phyloP scores from a whole-genome alignment of 2,113 vertebrate species.

The Heterotis niloticus region DNA sequence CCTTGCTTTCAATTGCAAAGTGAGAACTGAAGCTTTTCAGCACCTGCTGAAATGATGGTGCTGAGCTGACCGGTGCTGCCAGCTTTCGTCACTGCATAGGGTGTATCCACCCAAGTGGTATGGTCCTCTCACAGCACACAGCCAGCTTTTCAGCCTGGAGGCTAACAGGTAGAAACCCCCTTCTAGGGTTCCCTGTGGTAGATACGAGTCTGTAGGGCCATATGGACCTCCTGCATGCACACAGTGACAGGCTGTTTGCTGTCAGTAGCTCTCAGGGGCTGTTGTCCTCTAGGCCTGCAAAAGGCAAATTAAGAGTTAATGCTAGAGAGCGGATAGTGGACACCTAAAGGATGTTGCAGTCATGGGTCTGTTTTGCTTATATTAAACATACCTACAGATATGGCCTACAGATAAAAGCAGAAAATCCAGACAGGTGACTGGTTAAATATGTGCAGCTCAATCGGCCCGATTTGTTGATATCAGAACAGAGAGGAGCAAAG shows the following conservation, averaged over 20 bases:
- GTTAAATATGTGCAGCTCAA: too few species aligned
- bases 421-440: too few species aligned
- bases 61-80: not conserved
- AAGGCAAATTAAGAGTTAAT: too few species aligned
- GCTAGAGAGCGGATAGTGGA: too few species aligned
- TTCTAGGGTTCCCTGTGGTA: not conserved
- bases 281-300: not conserved
- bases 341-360: too few species aligned
- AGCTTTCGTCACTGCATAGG: too few species aligned
- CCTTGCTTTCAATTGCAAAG: not conserved
- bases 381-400: too few species aligned
- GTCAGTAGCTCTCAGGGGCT: not conserved
- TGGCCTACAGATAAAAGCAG: too few species aligned
- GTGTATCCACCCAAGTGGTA: not conserved
- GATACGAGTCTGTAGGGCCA: not conserved
- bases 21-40: slow-evolving; percentile 10
- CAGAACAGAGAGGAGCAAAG: too few species aligned
- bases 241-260: not conserved
- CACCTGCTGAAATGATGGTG: not conserved
- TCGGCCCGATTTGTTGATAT: too few species aligned
- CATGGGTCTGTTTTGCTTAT: too few species aligned
- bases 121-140: too few species aligned
- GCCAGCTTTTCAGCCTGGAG: not conserved
- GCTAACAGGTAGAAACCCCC: not conserved
- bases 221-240: not conserved